phyloP scores from a whole-genome alignment of 2,797 vertebrate genomes.

The Okamejei kenojei region DNA sequence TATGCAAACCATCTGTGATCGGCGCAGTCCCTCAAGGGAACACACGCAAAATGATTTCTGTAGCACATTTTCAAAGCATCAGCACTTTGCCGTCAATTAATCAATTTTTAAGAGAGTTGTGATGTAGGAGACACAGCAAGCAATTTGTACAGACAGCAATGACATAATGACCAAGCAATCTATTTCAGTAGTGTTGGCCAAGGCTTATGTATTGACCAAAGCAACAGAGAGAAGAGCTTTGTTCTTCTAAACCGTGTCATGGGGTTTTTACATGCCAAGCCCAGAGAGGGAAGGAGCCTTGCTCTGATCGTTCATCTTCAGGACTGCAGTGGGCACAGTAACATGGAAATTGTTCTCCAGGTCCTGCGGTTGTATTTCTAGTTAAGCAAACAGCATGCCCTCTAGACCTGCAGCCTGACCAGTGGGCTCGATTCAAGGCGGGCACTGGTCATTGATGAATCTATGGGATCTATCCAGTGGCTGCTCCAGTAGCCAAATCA shows the following conservation, averaged over 20 bases:
- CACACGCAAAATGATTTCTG: too few species aligned
- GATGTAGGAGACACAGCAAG: too few species aligned
- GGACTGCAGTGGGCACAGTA: background rate
- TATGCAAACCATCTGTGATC: too few species aligned
- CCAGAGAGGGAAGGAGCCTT: background rate
- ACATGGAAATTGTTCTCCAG: background rate
- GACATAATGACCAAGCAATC: background rate
- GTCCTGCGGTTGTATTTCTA: background rate
- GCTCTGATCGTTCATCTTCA: background rate
- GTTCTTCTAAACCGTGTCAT: background rate
- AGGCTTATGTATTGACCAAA: background rate
- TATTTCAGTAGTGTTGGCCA: background rate
- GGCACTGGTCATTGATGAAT: background rate
- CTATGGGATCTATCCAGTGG: background rate
- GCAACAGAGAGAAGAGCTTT: background rate
- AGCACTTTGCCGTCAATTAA: too few species aligned
- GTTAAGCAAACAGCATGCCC: background rate
- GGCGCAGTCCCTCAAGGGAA: too few species aligned
- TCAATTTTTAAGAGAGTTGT: too few species aligned
- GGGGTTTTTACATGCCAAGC: background rate
- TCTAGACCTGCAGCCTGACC: background rate
- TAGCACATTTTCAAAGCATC: too few species aligned
- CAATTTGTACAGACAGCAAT: background rate
- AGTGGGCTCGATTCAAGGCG: background rate
- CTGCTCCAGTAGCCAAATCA: too few species aligned